These are phyloP conservation scores for Cranoglanis bouderius DNA, from an alignment of 2,113 vertebrate species.

Conservation along the genomic window DNA sequence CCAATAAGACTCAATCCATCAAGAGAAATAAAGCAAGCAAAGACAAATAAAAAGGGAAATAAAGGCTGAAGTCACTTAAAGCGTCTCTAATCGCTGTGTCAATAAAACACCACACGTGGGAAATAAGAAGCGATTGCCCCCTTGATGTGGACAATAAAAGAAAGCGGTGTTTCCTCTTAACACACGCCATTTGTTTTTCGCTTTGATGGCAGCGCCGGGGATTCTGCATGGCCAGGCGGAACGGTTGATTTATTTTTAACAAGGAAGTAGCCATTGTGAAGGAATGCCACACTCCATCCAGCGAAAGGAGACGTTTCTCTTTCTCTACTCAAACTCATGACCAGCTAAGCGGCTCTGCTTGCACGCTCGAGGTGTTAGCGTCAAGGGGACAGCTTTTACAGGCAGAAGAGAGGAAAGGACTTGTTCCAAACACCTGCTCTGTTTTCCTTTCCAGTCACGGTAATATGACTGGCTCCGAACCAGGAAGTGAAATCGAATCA, in stretches of 20 bases:
- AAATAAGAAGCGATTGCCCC: conserved; percentile 33
- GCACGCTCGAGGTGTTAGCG: background rate
- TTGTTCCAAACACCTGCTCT: background rate
- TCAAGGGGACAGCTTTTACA: background rate
- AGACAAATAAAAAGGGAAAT: conserved; percentile 34
- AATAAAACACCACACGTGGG: conserved; percentile 23
- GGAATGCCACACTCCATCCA: background rate
- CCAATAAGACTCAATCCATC: conserved; percentile 15
- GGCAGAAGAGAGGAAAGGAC: background rate
- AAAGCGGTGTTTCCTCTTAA: background rate
- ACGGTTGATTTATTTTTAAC: conserved; percentile 2
- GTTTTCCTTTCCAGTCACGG: background rate
- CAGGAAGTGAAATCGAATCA: conserved; percentile 12
- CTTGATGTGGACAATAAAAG: conserved; percentile 17
- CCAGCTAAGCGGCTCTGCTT: background rate
- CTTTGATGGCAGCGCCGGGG: conserved; percentile 17
- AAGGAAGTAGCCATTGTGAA: background rate
- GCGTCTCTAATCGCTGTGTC: conserved; percentile 33
- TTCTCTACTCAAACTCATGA: background rate
- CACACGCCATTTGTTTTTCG: background rate
- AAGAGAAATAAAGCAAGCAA: conserved; percentile 26
- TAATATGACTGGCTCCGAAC: background rate
- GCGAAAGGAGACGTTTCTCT: background rate
- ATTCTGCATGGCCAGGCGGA: conserved; percentile 10
- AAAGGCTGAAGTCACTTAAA: conserved; percentile 22